These are phyloP conservation scores for Plecturocebus donacophilus DNA, from an alignment of 2,113 vertebrate genomes.

Conservation along the genomic window DNA sequence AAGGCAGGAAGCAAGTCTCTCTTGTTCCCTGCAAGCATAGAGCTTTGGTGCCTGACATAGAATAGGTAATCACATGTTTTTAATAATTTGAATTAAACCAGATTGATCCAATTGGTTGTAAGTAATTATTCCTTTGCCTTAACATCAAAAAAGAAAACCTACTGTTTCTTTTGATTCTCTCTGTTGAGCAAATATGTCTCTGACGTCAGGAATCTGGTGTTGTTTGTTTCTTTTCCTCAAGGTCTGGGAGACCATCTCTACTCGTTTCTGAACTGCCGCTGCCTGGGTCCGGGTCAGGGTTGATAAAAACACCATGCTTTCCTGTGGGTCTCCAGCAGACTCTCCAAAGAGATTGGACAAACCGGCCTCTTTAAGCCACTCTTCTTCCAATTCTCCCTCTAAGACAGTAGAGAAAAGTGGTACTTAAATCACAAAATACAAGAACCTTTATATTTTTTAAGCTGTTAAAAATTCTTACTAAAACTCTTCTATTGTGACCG, in stretches of 20 bases:
- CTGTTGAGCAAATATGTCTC: constrained; percentile 94
- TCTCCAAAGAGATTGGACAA: constrained; percentile 92
- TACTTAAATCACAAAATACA: background rate
- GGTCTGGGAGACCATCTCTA: constrained; percentile 93
- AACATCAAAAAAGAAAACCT: constrained; percentile 59
- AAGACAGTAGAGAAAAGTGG: constrained; percentile 18
- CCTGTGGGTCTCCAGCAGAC: constrained; percentile 87
- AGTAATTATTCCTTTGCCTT: background rate
- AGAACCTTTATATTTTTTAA: background rate
- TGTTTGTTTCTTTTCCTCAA: constrained; percentile 94
- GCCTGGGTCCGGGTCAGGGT: constrained; percentile 94
- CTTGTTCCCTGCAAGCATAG: background rate
- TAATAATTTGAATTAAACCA: background rate
- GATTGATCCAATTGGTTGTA: background rate
- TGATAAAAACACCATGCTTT: constrained; percentile 91
- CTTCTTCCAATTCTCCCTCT: constrained; percentile 98
- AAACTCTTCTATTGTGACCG: background rate
- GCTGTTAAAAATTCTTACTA: background rate
- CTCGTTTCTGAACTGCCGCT: constrained; percentile 92
- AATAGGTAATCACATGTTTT: background rate
- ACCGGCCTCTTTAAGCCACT: constrained; percentile 96
- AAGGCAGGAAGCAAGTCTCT: background rate
- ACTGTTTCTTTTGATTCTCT: constrained; percentile 84
- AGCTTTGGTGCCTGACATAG: background rate
- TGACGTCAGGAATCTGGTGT: constrained; percentile 93